Conservation (phyloP, 2,113 vertebrate genomes). For the Morone saxatilis region DNA sequence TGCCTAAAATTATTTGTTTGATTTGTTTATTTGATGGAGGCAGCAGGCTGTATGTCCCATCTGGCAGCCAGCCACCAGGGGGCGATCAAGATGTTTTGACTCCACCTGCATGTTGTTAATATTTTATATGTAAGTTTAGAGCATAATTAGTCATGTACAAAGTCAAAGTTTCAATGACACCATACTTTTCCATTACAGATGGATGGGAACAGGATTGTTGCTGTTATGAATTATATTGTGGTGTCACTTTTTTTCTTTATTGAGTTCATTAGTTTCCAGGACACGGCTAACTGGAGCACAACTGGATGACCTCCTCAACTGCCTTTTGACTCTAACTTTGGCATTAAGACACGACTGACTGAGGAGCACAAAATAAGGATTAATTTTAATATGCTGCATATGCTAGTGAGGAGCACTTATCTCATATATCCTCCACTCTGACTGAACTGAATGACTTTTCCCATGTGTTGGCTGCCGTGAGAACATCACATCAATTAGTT, state of each 20-base stretch:
- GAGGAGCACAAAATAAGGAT: conserved; percentile 1
- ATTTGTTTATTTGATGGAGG: too few relatives aligned
- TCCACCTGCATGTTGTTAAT: too few relatives aligned
- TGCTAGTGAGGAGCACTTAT: conserved; percentile 3
- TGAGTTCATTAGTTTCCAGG: not conserved
- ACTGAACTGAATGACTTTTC: not conserved
- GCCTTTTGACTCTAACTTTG: conserved; percentile 10
- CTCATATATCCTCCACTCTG: not conserved
- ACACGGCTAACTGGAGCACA: not conserved
- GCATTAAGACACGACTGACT: not conserved
- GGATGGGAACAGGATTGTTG: not conserved
- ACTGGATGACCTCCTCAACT: not conserved
- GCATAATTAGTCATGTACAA: not conserved
- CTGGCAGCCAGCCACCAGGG: too few relatives aligned
- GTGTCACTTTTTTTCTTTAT: not conserved
- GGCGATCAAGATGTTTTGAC: too few relatives aligned
- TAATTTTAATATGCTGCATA: not conserved
- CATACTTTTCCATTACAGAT: not conserved
- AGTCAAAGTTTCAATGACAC: not conserved
- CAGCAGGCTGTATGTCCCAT: too few relatives aligned
- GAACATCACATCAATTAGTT: conserved; percentile 21
- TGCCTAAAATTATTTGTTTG: too few relatives aligned
- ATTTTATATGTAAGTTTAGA: not conserved
- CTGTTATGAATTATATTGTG: not conserved
- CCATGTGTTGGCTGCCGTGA: not conserved